These are phyloP conservation scores for Hypolimnas misippus DNA, from an alignment of 2,888 invertebrate genomes.

Conservation along the genomic window DNA sequence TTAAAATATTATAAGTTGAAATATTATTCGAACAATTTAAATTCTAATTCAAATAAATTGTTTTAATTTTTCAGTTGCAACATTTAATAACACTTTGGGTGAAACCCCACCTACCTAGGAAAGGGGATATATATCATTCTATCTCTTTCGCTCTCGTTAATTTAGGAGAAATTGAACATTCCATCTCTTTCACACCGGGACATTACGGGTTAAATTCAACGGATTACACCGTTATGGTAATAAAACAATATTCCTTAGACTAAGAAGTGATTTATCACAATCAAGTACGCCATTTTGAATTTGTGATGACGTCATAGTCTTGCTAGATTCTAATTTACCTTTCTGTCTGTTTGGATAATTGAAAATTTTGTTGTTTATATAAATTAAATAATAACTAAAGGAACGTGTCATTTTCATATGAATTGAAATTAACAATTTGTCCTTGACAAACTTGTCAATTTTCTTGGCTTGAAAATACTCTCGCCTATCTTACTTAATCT, in stretches of 20 bases:
- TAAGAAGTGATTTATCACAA: conserved; percentile 1
- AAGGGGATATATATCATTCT: conserved; percentile 69
- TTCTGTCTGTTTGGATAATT: not conserved
- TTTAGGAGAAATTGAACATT: conserved; percentile 28
- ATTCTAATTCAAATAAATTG: not conserved
- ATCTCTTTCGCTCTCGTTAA: conserved; percentile 84
- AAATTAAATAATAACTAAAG: too few species aligned
- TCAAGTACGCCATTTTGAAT: conserved; percentile 7
- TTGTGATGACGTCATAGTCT: not conserved
- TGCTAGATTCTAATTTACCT: not conserved
- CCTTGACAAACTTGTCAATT: too few species aligned
- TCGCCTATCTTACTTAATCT: too few species aligned
- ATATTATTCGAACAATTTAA: not conserved
- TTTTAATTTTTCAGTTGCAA: conserved; percentile 50
- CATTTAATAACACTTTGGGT: conserved; percentile 78
- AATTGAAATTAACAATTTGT: too few species aligned
- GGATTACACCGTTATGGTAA: conserved; percentile 68
- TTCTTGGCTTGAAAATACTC: too few species aligned
- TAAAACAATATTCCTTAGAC: conserved; percentile 28
- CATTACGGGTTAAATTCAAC: conserved; percentile 57
- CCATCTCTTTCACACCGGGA: conserved; percentile 53
- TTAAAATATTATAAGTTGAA: conserved; percentile 35
- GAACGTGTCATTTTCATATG: too few species aligned
- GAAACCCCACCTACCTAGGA: conserved; percentile 79
- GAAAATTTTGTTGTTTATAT: not conserved